Conservation (phyloP, 2,113 vertebrate genomes). For the Taxidea taxus region DNA sequence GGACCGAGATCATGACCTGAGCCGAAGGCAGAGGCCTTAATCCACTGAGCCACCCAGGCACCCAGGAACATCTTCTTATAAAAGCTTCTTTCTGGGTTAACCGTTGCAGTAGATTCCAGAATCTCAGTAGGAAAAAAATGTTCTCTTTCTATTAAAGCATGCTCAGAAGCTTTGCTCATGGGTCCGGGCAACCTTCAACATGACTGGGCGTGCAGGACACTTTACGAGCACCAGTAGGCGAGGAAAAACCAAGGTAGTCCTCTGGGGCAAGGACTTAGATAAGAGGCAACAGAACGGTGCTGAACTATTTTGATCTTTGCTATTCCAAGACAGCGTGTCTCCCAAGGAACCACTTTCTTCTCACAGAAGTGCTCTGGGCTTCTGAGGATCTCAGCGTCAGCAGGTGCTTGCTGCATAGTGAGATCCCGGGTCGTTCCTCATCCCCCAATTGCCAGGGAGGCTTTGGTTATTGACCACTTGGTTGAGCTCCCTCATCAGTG, state of each 20-base stretch:
- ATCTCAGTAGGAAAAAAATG: neutral
- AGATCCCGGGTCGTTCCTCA: neutral
- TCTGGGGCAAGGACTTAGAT: neutral
- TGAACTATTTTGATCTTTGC: neutral
- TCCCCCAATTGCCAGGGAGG: neutral
- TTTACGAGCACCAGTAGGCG: neutral
- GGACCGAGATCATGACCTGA: no score
- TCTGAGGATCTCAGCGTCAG: neutral
- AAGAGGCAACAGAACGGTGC: no score
- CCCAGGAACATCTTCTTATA: no score
- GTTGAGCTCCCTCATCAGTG: neutral
- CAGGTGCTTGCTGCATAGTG: neutral
- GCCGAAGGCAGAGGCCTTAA: no score
- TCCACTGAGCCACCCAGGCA: no score
- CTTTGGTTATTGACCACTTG: neutral
- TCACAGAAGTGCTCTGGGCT: neutral
- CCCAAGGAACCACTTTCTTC: neutral
- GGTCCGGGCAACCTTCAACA: neutral
- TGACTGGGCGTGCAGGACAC: neutral
- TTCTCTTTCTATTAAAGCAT: neutral
- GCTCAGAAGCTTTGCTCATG: neutral
- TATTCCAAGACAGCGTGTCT: neutral
- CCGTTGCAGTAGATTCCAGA: neutral
- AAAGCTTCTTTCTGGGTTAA: neutral
- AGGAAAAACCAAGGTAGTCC: neutral